Base-by-base conservation (phyloP, 2,888 invertebrate species). In the Globia sparganii region DNA sequence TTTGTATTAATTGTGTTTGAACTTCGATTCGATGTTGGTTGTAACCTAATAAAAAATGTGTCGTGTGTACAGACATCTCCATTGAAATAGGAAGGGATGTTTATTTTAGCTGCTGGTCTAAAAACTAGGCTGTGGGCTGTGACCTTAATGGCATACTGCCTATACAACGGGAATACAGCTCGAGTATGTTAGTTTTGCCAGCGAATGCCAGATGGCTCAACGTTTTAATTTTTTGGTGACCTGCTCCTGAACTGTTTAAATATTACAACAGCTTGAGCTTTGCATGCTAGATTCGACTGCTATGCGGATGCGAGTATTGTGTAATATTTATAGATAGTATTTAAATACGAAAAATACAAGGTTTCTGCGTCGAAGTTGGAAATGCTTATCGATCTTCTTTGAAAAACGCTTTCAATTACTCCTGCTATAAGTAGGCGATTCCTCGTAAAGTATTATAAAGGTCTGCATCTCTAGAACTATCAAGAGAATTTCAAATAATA, bases 1-100 rank as follows among this genome's bases (percentile, higher is more conserved):
- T 83, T 80, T 83, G 81, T 89, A 90, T 89, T 86, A 86, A 90
- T 86, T 73, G 75, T 77, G 77, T 85, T 84, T 85, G 85, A 80
- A 75, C 74, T 86, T 75, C 72, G 72, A 78, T 53, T 61, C 59
- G 58, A 75, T 70, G 85, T 84, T 67, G 58, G 43, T 37, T 59
- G 65, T 31, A 40, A 67, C 49, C 81, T 80, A 56, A 71, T 84
- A 25, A 84, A 80, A 65, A 84, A 75, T 61, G 58, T 37, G 83
- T 15, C 53, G 34, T 74, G 21, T 80, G 46, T 58, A 6, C 21
- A 62, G 53, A 46, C n/a, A 34, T 31, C 25, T 46, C 25, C 11
- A 81, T 81, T 81, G 34, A 61, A 82, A n/a, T 59, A n/a, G 28
- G 62, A 81, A 76, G 18, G 53, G 28, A 28, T 78, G 40, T 78